Evolutionary conservation across 2,888 invertebrate species (phyloP).

Genomic region (Horisme vitalbata): DNA sequence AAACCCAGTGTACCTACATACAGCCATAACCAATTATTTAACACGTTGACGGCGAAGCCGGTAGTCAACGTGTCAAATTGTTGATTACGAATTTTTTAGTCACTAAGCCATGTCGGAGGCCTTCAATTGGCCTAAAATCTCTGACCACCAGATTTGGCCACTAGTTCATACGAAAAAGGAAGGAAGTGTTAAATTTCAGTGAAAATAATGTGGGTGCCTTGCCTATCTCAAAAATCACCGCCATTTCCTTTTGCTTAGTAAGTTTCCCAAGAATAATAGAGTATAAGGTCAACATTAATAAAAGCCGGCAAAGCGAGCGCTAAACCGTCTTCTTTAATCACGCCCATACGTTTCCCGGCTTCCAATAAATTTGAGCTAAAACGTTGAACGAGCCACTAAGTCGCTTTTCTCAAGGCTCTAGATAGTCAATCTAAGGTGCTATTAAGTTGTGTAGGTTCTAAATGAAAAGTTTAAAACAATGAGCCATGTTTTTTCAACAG

Average conservation of each 20-base stretch:
- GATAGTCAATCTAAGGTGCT: slow-evolving; percentile 16
- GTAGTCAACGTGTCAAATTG: too few species aligned
- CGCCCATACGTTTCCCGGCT: slow-evolving; percentile 41
- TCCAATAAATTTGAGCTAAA: slow-evolving; percentile 45
- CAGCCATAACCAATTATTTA: too few species aligned
- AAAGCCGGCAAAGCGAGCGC: slow-evolving; percentile 28
- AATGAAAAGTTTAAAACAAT: too few species aligned
- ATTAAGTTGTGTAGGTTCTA: too few species aligned
- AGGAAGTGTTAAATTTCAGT: background rate
- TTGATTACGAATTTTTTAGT: too few species aligned
- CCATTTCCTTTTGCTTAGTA: slow-evolving; percentile 8
- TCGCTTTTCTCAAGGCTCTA: slow-evolving; percentile 21
- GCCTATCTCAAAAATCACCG: slow-evolving; percentile 2
- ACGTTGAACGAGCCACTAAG: slow-evolving; percentile 35
- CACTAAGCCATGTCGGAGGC: too few species aligned
- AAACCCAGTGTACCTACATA: too few species aligned
- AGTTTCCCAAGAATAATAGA: slow-evolving; percentile 30
- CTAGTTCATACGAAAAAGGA: too few species aligned
- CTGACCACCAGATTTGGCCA: too few species aligned
- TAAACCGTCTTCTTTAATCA: slow-evolving; percentile 42
- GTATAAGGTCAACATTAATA: slow-evolving; percentile 43
- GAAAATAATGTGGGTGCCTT: background rate
- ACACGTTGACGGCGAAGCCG: too few species aligned
- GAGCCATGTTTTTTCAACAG: too few species aligned
- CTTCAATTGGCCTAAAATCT: too few species aligned